These are phyloP conservation scores for Molorchus minor DNA, from an alignment of 2,888 invertebrate species.

Conservation along the genomic window DNA sequence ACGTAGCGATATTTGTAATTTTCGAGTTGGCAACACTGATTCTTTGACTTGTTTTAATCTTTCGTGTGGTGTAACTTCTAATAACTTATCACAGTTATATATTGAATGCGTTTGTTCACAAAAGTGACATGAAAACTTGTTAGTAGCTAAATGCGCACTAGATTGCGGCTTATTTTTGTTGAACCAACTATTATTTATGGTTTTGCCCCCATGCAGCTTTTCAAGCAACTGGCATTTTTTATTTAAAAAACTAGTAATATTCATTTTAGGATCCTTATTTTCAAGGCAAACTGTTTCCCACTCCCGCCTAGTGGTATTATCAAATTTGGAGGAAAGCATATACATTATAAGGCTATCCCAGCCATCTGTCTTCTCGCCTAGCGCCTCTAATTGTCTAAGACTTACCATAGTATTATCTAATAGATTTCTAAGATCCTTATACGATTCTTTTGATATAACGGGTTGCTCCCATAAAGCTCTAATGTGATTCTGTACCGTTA, in stretches of 20 bases:
- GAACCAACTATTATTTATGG: background rate
- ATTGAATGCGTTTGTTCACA: background rate
- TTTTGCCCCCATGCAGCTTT: background rate
- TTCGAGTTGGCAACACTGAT: too few species aligned
- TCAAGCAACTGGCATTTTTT: background rate
- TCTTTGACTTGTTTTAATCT: background rate
- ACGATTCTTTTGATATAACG: background rate
- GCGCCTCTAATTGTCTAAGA: background rate
- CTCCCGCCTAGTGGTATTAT: background rate
- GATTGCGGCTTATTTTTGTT: background rate
- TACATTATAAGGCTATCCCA: conserved; percentile 6
- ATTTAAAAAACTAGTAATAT: background rate
- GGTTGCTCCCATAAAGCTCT: background rate
- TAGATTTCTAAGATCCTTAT: background rate
- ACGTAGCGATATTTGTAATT: too few species aligned
- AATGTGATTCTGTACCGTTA: background rate
- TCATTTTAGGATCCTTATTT: background rate
- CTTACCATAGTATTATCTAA: background rate
- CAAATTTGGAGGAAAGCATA: background rate
- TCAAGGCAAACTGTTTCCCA: background rate
- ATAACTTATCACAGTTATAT: background rate
- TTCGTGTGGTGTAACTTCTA: background rate
- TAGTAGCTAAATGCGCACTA: background rate
- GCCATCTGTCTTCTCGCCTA: background rate
- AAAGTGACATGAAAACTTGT: background rate